A percentile compares a stretch with the other conserved stretches of the same genome.
These are phyloP conservation scores for Cinclus cinclus DNA, from an alignment of 2,113 vertebrate genomes.

Conservation along the genomic window DNA sequence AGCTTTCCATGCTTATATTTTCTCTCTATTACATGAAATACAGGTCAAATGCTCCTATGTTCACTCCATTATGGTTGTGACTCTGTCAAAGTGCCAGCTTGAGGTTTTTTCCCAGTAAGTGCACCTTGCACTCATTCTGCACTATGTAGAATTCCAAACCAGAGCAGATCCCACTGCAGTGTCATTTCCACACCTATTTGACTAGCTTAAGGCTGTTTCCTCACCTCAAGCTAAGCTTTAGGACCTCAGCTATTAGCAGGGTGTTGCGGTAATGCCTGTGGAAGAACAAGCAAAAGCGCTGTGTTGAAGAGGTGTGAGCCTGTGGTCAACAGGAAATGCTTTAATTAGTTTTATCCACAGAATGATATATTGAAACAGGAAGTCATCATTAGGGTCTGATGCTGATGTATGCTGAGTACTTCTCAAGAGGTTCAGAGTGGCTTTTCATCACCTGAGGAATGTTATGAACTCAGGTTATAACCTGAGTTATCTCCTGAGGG, in stretches of 20 bases:
- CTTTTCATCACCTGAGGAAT: neutral
- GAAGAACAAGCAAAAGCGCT: neutral
- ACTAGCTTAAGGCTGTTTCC: neutral
- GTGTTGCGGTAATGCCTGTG: neutral
- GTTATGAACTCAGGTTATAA: neutral
- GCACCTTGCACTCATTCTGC: neutral
- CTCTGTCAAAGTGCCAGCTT: neutral
- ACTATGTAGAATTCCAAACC: neutral
- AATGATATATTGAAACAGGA: neutral
- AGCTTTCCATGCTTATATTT: neutral
- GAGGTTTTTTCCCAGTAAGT: neutral
- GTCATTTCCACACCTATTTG: neutral
- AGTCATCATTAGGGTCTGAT: neutral
- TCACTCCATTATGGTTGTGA: neutral
- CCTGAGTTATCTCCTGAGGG: neutral
- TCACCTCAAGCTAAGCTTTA: neutral
- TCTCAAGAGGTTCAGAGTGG: neutral
- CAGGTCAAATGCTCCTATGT: neutral
- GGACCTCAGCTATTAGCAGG: neutral
- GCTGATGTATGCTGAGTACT: neutral
- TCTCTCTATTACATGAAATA: neutral
- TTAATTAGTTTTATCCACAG: neutral
- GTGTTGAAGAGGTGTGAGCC: neutral
- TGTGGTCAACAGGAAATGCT: neutral
- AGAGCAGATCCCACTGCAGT: neutral